Evolutionary conservation across 2,888 invertebrate genomes (phyloP).

Genomic region (Calameuta filiformis): DNA sequence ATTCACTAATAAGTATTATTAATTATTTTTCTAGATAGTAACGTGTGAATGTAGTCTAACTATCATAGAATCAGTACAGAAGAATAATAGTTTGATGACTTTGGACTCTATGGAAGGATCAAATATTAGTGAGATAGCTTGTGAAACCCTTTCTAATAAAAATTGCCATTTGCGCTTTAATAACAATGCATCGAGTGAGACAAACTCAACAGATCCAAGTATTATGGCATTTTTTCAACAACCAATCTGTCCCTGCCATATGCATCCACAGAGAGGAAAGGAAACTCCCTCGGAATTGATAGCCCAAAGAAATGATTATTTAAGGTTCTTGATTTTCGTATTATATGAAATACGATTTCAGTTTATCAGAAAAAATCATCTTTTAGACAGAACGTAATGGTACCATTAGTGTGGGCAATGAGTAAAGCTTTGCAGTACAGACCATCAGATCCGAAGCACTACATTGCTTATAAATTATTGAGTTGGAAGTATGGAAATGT

Average conservation of each 20-base stretch:
- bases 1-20: neutral
- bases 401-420: conserved; percentile 48
- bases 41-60: conserved; percentile 15
- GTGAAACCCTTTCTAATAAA: neutral
- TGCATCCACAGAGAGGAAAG: neutral
- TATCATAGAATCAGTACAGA: conserved; percentile 10
- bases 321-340: conserved; percentile 5
- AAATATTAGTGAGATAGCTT: neutral
- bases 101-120: neutral
- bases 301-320: conserved; percentile 11
- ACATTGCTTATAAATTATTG: conserved; percentile 43
- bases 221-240: neutral
- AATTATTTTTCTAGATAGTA: neutral
- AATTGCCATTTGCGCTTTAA: neutral
- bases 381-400: conserved; percentile 41
- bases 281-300: conserved; percentile 3
- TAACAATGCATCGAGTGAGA: neutral
- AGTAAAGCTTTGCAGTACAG: conserved; percentile 35
- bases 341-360: neutral
- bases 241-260: neutral
- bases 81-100: neutral
- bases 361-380: conserved; percentile 2
- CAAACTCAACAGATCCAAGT: neutral
- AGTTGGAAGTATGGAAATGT: conserved; percentile 42
- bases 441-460: conserved; percentile 45